phyloP scores from a whole-genome alignment of 1,140 invertebrate species.

The Rhagoletis zephyria region DNA sequence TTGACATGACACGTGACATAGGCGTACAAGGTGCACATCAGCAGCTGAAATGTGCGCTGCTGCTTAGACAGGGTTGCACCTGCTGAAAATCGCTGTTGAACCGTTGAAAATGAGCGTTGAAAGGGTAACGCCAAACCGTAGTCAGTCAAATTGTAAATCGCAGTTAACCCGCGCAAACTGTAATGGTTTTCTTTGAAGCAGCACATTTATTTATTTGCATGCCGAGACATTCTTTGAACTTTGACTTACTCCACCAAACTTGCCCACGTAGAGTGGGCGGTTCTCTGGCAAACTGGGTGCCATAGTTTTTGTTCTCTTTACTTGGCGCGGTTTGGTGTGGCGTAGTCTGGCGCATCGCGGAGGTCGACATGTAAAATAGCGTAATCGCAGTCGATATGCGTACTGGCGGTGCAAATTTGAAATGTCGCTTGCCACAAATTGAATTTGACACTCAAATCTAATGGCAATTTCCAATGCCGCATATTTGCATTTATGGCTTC shows the following conservation, averaged over 20 bases:
- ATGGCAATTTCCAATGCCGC: background rate
- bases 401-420: background rate
- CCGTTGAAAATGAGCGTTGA: slow-evolving; percentile 3
- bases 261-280: too few species aligned
- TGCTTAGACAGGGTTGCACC: slow-evolving; percentile 28
- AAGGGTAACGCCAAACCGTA: slow-evolving; percentile 25
- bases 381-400: background rate
- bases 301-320: too few species aligned
- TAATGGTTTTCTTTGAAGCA: slow-evolving; percentile 12
- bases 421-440: slow-evolving; percentile 2
- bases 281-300: too few species aligned
- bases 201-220: background rate
- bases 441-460: slow-evolving; percentile 3
- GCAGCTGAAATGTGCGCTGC: background rate
- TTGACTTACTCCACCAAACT: background rate
- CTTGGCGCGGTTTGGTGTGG: too few species aligned
- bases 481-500: too few species aligned
- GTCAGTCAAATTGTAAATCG: slow-evolving; percentile 10
- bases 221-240: background rate
- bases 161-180: background rate
- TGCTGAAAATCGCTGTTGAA: slow-evolving; percentile 9
- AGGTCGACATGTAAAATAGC: background rate
- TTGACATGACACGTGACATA: slow-evolving; percentile 40
- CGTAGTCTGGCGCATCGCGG: background rate
- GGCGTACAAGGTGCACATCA: background rate